Percentiles rank a stretch among this genome's conserved stretches.
Evolutionary conservation across 2,797 vertebrate species (phyloP).

Genomic region (Gallinago stenura): DNA sequence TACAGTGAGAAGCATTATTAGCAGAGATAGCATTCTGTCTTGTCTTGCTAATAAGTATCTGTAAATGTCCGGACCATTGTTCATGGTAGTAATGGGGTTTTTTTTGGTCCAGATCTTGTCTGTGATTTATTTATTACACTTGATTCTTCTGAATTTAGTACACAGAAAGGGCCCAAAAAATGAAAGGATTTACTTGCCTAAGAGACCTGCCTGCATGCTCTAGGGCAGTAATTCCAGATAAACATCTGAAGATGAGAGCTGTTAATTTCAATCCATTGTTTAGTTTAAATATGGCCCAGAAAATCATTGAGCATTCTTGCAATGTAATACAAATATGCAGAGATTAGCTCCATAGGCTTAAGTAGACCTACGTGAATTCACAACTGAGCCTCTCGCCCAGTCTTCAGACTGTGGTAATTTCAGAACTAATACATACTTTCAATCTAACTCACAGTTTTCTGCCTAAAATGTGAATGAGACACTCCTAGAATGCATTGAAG

Average conservation of each 20-base stretch:
- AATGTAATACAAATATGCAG: not conserved
- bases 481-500: not conserved
- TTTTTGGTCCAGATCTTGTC: conserved; percentile 5
- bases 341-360: not conserved
- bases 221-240: conserved; percentile 23
- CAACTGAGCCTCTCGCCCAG: not conserved
- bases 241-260: conserved; percentile 36
- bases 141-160: conserved; percentile 38
- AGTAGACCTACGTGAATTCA: not conserved
- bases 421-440: not conserved
- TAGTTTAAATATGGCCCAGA: not conserved
- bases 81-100: not conserved
- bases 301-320: not conserved
- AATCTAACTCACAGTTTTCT: not conserved
- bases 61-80: not conserved
- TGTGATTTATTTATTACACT: conserved; percentile 2
- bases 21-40: conserved; percentile 53
- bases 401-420: not conserved
- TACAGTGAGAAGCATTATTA: conserved; percentile 61
- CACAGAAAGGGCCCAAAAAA: not conserved
- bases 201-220: not conserved
- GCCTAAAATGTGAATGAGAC: not conserved
- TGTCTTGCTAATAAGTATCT: conserved; percentile 31
- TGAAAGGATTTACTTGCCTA: not conserved
- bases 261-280: conserved; percentile 33